Base-by-base conservation (phyloP, 2,888 invertebrate genomes). In the Marronus borbonicus region DNA sequence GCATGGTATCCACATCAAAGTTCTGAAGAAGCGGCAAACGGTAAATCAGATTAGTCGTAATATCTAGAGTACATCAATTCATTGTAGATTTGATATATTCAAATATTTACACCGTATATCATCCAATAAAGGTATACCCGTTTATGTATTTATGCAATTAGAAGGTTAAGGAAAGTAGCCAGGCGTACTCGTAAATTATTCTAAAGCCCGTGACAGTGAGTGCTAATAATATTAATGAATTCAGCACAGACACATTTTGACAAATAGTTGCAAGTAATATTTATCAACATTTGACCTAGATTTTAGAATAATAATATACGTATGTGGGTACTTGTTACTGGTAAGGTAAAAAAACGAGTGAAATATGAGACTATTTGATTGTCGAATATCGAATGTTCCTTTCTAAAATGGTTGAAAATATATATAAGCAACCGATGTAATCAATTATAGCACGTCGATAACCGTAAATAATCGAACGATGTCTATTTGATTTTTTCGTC, bases 111-210 rank as follows among this genome's bases (percentile, higher is more conserved):
- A 44, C 44, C 44, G 8, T 12, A 44, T 12, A 12, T 44, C 44
- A 1, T 12, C 2, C 44, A 44, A 0, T 12, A 44, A 12, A 44
- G 12, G 12, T 12, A 44, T 44, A 44, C 8, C 8, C 44, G 12
- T 1, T 44, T 44, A 39, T 44, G 24, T 44, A 74, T 28, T 74
- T 60, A 39, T 60, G n/a, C 60, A 60, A 62, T 36, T 60, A 74
- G 72, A 74, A 74, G 72, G 72, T 74, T 74, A 74, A 74, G 60
- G 49, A 58, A 74, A 60, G 72, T 36, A 74, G 49, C 72, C 44
- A 74, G 72, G 72, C 72, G 49, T 24, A 60, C 60, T 74, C 28
- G 44, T 28, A 74, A 44, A 44, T 8, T 44, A 44, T 62, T 70
- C 28, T 20, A 50, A 50, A 60, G 20, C 39, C 44, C 50, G 2